Base-by-base conservation (phyloP, 2,888 invertebrate species). In the Epinotia ramella region DNA sequence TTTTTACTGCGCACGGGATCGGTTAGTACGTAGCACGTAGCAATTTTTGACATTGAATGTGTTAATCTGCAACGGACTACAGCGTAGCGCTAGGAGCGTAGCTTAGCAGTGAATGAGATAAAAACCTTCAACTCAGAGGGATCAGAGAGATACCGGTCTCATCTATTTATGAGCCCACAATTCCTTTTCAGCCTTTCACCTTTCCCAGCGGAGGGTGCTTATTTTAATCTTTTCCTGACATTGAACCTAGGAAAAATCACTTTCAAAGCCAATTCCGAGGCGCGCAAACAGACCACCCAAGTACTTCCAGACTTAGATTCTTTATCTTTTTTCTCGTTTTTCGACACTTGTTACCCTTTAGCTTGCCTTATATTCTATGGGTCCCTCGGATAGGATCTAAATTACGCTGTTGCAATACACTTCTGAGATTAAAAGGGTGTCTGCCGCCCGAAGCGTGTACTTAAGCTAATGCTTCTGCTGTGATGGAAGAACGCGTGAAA, bases 351-450 rank as follows among this genome's bases (percentile, higher is more conserved):
- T 83, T 83, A 80, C 88, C 86, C 89, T 84, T 88, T 83, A 85
- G 84, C 80, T 80, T 81, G 78, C 83, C 85, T 85, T 84, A 87
- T 87, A 91, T 88, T 89, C 90, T 90, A 90, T 89, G 90, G 87
- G 83, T 81, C 87, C 86, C 87, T 85, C 84, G 85, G 92, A 93
- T 92, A 91, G 87, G 87, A 91, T 92, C 92, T 92, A 91, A 93
- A 93, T 92, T 91, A 91, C 91, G 86, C 83, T 85, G 87, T 89
- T 86, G 89, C 87, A 90, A 90, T 86, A 88, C 89, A 89, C 92
- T 91, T 91, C 87, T 88, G 87, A 89, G 91, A 91, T 91, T 91
- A 91, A 92, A 92, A 87, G 91, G 92, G 91, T 90, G 92, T 93
- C 92, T 93, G 92, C 82, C 79, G 88, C 91, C 90, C 79, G 83